These are phyloP conservation scores for Apamea sordens DNA, from an alignment of 2,888 invertebrate species.

Conservation along the genomic window DNA sequence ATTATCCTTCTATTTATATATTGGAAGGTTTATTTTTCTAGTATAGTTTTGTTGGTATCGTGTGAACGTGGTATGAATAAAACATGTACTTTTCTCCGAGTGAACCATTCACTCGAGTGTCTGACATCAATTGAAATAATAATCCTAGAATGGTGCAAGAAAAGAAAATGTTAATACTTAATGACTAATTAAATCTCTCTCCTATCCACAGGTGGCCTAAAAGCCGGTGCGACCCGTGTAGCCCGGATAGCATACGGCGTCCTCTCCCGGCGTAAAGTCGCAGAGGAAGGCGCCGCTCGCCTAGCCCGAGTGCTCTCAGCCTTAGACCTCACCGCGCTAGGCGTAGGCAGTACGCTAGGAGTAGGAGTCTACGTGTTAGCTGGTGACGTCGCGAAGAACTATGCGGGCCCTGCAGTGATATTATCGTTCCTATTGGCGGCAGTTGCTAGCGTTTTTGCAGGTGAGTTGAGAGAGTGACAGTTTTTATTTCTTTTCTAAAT, in stretches of 20 bases:
- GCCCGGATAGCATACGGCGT: constrained; percentile 81
- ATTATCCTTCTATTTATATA: too few relatives aligned
- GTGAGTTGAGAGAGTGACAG: constrained; percentile 81
- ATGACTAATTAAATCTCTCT: not conserved
- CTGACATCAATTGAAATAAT: not conserved
- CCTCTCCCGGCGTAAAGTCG: constrained; percentile 85
- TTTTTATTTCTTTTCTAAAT: not conserved
- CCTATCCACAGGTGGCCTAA: constrained; percentile 80
- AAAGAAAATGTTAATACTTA: not conserved
- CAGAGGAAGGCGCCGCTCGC: constrained; percentile 86
- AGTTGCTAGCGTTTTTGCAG: constrained; percentile 96
- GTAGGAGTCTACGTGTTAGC: constrained; percentile 97
- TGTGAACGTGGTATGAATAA: not conserved
- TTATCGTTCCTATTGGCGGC: constrained; percentile 97
- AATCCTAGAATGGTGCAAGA: not conserved
- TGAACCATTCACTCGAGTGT: not conserved
- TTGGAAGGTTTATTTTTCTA: too few relatives aligned
- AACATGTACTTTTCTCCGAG: not conserved
- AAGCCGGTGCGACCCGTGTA: constrained; percentile 81
- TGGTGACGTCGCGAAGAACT: constrained; percentile 94
- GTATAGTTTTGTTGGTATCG: not conserved
- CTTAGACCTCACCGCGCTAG: constrained; percentile 95
- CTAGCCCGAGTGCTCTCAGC: constrained; percentile 94
- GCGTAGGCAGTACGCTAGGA: constrained; percentile 95
- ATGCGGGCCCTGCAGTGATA: constrained; percentile 96